phyloP scores from a whole-genome alignment of 2,888 invertebrate genomes.

The Zaprionus lineosus region DNA sequence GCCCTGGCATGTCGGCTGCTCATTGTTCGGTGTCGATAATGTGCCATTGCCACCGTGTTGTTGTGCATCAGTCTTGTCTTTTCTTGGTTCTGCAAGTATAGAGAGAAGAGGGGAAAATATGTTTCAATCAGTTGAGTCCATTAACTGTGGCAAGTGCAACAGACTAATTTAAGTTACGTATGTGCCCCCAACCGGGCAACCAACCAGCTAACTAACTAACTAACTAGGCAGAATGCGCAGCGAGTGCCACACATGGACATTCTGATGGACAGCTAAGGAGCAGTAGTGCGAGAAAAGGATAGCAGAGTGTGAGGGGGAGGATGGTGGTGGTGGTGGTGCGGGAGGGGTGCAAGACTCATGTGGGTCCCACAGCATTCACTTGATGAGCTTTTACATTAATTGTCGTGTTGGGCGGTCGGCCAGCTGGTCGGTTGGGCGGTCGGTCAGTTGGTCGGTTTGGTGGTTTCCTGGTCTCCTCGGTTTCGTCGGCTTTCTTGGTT shows the following conservation, averaged over 20 bases:
- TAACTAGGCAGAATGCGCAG: neutral
- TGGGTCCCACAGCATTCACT: conserved; percentile 37
- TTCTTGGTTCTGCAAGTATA: conserved; percentile 91
- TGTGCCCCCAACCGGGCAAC: neutral
- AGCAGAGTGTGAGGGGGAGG: too few relatives aligned
- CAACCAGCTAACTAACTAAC: conserved; percentile 30
- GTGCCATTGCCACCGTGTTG: conserved; percentile 84
- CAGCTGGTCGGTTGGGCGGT: conserved; percentile 38
- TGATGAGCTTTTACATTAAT: conserved; percentile 75
- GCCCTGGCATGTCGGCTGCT: conserved; percentile 82
- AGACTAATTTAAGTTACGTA: conserved; percentile 39
- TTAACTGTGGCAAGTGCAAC: conserved; percentile 28
- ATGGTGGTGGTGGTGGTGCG: too few relatives aligned
- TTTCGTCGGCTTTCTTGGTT: conserved; percentile 22
- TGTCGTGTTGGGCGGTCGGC: conserved; percentile 54
- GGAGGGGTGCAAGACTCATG: too few relatives aligned
- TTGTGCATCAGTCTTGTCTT: conserved; percentile 92
- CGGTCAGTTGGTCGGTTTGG: conserved; percentile 42
- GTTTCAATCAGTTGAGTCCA: conserved; percentile 16
- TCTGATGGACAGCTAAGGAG: neutral
- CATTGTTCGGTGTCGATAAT: conserved; percentile 85
- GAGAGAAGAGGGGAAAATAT: conserved; percentile 13
- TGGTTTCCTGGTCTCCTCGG: conserved; percentile 35
- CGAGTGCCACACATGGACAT: neutral
- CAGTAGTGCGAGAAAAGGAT: too few relatives aligned